Conservation (phyloP, 2,888 invertebrate species). For the Chrysodeixis includens region DNA sequence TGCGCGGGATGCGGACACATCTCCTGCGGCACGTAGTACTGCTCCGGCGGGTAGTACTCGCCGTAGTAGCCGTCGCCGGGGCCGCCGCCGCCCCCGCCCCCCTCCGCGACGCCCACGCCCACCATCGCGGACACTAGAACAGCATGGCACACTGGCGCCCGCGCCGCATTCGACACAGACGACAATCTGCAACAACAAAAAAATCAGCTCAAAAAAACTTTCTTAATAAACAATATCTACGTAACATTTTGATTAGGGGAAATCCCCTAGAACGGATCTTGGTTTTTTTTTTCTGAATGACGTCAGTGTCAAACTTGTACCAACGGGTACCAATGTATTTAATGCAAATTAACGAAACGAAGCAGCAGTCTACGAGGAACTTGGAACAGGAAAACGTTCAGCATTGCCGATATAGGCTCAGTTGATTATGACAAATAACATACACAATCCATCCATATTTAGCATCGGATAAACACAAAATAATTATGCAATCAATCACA, state of each 20-base stretch:
- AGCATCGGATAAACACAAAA: neutral
- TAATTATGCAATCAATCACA: neutral
- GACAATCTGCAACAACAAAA: conserved; percentile 75
- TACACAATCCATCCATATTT: neutral
- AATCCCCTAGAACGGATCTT: too few species aligned
- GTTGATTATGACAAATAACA: neutral
- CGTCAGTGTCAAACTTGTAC: too few species aligned
- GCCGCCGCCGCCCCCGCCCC: conserved; percentile 80
- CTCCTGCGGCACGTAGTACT: conserved; percentile 89
- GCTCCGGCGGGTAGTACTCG: conserved; percentile 90
- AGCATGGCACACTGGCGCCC: conserved; percentile 78
- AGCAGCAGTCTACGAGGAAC: neutral
- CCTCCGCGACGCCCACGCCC: conserved; percentile 86
- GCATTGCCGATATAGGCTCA: neutral
- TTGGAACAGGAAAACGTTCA: too few species aligned
- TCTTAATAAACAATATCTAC: neutral
- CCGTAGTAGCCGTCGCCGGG: conserved; percentile 85
- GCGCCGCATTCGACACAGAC: conserved; percentile 71
- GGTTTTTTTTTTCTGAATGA: too few species aligned
- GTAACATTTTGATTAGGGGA: too few species aligned
- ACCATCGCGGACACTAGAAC: conserved; percentile 82
- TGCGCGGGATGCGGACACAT: conserved; percentile 90
- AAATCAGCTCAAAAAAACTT: neutral
- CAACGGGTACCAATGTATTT: neutral
- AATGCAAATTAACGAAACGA: neutral